Evolutionary conservation across 2,888 invertebrate species (phyloP).

Genomic region (Papilio demoleus): DNA sequence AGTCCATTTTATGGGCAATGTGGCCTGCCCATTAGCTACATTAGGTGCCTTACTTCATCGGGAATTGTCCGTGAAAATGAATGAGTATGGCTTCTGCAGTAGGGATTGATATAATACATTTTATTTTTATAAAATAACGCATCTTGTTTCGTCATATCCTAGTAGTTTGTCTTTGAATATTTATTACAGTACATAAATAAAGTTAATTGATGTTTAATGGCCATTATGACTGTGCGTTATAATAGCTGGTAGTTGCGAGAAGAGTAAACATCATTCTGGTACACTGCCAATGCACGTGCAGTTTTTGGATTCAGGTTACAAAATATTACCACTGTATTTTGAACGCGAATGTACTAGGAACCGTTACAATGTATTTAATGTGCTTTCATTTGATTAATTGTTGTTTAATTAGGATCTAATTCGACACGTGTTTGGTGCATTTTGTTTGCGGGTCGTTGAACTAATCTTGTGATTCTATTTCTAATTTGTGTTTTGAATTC

Average conservation of each 20-base stretch:
- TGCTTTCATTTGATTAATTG: constrained; percentile 20
- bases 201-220: constrained; percentile 36
- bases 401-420: constrained; percentile 16
- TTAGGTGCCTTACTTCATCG: too few relatives aligned
- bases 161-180: constrained; percentile 1
- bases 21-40: too few relatives aligned
- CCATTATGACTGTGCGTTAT: constrained; percentile 21
- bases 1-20: too few relatives aligned
- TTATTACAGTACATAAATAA: constrained; percentile 32
- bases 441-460: not conserved
- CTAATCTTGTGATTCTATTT: not conserved
- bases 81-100: too few relatives aligned
- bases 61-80: too few relatives aligned
- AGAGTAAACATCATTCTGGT: constrained; percentile 52
- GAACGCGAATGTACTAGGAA: constrained; percentile 43
- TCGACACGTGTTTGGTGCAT: not conserved
- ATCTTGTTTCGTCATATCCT: not conserved
- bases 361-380: constrained; percentile 32
- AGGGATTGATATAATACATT: too few relatives aligned
- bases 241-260: constrained; percentile 21
- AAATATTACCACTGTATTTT: constrained; percentile 56
- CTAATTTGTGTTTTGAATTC: not conserved
- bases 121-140: not conserved
- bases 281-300: constrained; percentile 57
- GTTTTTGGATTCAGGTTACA: constrained; percentile 58